These are phyloP conservation scores for Zaprionus gabonicus DNA, from an alignment of 1,140 invertebrate species.

Conservation along the genomic window DNA sequence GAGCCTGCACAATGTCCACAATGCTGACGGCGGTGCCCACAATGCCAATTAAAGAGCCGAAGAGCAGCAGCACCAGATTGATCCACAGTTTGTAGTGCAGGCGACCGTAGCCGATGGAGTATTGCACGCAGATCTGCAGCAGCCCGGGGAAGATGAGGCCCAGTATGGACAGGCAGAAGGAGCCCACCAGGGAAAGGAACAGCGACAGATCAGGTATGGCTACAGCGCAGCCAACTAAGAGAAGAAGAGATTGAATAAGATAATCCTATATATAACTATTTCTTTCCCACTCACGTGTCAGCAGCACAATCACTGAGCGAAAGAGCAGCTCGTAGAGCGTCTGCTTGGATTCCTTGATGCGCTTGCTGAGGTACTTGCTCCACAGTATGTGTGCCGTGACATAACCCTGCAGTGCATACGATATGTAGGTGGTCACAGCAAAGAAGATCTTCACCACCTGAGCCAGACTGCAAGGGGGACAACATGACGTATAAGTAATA, in stretches of 20 bases:
- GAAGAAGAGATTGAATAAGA: slow-evolving; percentile 23
- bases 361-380: slow-evolving; percentile 89
- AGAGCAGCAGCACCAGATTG: slow-evolving; percentile 87
- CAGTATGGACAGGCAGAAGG: slow-evolving; percentile 93
- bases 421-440: slow-evolving; percentile 94
- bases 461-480: slow-evolving; percentile 88
- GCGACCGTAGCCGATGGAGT: slow-evolving; percentile 79
- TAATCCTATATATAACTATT: too few species aligned
- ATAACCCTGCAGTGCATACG: slow-evolving; percentile 97
- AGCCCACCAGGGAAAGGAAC: slow-evolving; percentile 96
- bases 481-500: slow-evolving; percentile 1
- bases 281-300: slow-evolving; percentile 88
- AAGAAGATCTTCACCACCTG: slow-evolving; percentile 93
- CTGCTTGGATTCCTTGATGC: slow-evolving; percentile 85
- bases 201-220: slow-evolving; percentile 94
- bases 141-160: slow-evolving; percentile 96
- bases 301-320: slow-evolving; percentile 87
- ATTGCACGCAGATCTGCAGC: slow-evolving; percentile 86
- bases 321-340: slow-evolving; percentile 87
- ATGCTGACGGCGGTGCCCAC: slow-evolving; percentile 90
- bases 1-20: slow-evolving; percentile 86
- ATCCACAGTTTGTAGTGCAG: slow-evolving; percentile 85
- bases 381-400: slow-evolving; percentile 96
- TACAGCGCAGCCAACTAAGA: slow-evolving; percentile 90
- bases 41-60: slow-evolving; percentile 89